Base-by-base conservation (phyloP, 2,797 vertebrate genomes). In the Sus cebifrons region DNA sequence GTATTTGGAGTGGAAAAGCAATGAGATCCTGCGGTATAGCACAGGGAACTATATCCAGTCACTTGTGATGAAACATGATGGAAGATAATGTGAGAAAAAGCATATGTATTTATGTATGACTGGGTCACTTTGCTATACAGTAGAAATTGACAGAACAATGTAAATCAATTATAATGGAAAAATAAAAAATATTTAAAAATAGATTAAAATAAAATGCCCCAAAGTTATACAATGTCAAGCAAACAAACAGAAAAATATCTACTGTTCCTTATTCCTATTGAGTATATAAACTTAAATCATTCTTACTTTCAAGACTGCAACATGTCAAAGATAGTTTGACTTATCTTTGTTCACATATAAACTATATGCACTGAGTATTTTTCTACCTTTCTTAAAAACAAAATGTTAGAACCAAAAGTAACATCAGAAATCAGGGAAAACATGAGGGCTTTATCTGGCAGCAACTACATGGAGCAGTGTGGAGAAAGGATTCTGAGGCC, bases 391-490 rank as follows among this genome's bases (percentile, higher is more conserved):
- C 54, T 70, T 87, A 70, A 94, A 91, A 75, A 44, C 17, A 15
- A 86, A 86, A 74, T 67, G 18, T 27, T 93, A 90, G 52, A 68
- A 60, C 60, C 36, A 52, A 93, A 93, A 67, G 52, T 62, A 68
- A 18, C 23, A 86, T 56, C 20, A 44, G 52, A 74, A 75, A 62
- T 36, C 52, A 68, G 27, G 71, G 56, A 36, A 78, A 65, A 64
- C 16, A 54, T 2, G 44, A 60, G 8, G 36, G 21, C 92, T 70
- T 78, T 56, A 44, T 21, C 86, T 58, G 79, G 8, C 27, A 73
- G 40, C 23, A 68, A 56, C 15, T 6, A 5, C 23, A 18, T 87
- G 20, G 44, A 78, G 40, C 27, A 49, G 58, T 3, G 18, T 16
- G 64, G 40, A 89, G 86, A 71, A 71, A 36, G 3, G n/a, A 75